Evolutionary conservation across 2,888 invertebrate genomes (phyloP), one percentile per base, ranked within the genome.

Genomic region (Eilema depressum): DNA sequence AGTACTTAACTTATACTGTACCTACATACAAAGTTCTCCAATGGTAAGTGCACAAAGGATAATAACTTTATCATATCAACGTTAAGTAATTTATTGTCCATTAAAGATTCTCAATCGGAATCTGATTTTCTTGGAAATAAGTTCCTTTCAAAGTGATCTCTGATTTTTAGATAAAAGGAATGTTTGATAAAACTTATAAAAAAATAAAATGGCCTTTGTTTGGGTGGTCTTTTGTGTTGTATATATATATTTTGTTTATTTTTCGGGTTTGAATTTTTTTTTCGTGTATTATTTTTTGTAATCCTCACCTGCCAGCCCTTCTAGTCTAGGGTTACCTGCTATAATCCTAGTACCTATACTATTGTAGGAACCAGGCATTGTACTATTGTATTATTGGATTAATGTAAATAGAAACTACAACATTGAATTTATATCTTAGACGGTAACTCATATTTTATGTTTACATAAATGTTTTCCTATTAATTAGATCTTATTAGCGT

Each of bases 21-120:
- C 10, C 17, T 25, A 11, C 10, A 25, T 25, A 63, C 23, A 37
- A 10, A 8, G n/a, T 25, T 63, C 3, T 20, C 63, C 37, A 20
- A 25, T 63, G 12, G 63, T 41, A 63, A 17, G 23, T 25, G 33
- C 20, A 64, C 5, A 28, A 5, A n/a, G 63, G 47, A 53, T 64
- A 53, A 47, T 30, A 64, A 53, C 53, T n/a, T 64, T 23, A 28
- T 53, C 28, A 28, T 53, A 66, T 57, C 66, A 66, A 23, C 66
- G 30, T 66, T 37, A 57, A 25, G 41, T 66, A 37, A 41, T 60
- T 23, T 60, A 41, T 20, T 33, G 60, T 60, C 60, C 41, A 47
- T 47, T 66, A 63, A 26, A 37, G 23, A 11, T 63, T 5, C 63
- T 37, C 41, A 17, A 66, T 66, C 14, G n/a, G 60, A 66, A 66